These are phyloP conservation scores for Huso huso DNA, from an alignment of 2,797 vertebrate species.

Conservation along the genomic window DNA sequence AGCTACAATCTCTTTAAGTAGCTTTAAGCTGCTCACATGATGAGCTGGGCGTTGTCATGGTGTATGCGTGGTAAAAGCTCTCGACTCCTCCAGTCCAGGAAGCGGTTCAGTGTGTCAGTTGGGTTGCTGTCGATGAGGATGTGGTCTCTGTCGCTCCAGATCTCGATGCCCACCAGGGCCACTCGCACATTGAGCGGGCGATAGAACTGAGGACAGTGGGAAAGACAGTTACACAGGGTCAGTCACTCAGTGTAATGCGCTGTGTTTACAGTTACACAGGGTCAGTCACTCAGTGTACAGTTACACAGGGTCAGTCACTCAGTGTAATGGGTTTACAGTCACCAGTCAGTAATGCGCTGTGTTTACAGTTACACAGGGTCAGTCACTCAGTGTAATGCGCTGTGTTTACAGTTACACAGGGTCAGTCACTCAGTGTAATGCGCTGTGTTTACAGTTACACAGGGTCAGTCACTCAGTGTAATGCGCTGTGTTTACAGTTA, in stretches of 20 bases:
- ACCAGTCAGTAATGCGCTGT: too few relatives aligned
- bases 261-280: too few relatives aligned
- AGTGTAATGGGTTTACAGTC: too few relatives aligned
- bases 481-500: too few relatives aligned
- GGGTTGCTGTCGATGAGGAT: slow-evolving; percentile 58
- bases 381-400: too few relatives aligned
- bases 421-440: neutral
- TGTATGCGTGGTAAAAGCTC: slow-evolving; percentile 69
- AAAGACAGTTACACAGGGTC: neutral
- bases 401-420: neutral
- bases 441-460: too few relatives aligned
- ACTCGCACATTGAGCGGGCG: slow-evolving; percentile 74
- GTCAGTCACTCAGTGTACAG: too few relatives aligned
- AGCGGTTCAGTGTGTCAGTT: slow-evolving; percentile 60
- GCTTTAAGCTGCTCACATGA: slow-evolving; percentile 55
- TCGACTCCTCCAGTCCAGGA: slow-evolving; percentile 73
- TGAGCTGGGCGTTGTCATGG: slow-evolving; percentile 84
- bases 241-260: too few relatives aligned
- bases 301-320: neutral
- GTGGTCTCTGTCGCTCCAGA: slow-evolving; percentile 71
- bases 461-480: too few relatives aligned
- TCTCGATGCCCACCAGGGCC: slow-evolving; percentile 74
- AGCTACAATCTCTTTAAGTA: too few relatives aligned
- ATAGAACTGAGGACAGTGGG: slow-evolving; percentile 64
- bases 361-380: neutral